Percentiles rank a stretch among this genome's conserved stretches.
Evolutionary conservation across 2,888 invertebrate genomes (phyloP).

Genomic region (Drosophila emarginata): DNA sequence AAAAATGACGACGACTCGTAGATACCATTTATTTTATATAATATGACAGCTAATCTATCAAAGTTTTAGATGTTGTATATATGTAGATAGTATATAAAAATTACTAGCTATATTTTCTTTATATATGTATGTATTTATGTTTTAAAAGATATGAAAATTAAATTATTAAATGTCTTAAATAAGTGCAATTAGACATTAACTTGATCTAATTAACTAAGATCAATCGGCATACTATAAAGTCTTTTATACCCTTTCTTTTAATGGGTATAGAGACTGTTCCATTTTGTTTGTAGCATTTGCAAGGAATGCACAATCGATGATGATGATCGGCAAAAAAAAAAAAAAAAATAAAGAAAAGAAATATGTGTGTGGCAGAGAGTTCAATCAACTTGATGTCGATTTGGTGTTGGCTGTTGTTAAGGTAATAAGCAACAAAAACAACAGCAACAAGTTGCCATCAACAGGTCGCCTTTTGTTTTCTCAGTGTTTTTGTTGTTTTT

Average conservation of each 20-base stretch:
- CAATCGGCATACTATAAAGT: too few relatives aligned
- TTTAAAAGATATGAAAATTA: too few relatives aligned
- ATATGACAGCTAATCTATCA: too few relatives aligned
- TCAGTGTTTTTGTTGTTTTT: not conserved
- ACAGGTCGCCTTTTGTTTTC: conserved; percentile 48
- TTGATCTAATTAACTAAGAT: too few relatives aligned
- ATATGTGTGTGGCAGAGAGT: conserved; percentile 25
- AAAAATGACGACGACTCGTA: not conserved
- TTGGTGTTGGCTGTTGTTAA: conserved; percentile 22
- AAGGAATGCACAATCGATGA: conserved; percentile 5
- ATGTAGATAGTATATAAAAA: too few relatives aligned
- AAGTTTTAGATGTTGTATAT: too few relatives aligned
- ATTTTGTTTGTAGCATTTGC: not conserved
- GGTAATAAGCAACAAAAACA: conserved; percentile 19
- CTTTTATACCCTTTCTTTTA: not conserved
- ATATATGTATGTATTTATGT: too few relatives aligned
- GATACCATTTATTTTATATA: not conserved
- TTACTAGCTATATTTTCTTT: too few relatives aligned
- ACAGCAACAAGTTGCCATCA: conserved; percentile 42
- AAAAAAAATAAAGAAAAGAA: not conserved
- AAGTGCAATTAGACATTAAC: too few relatives aligned
- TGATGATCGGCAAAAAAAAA: not conserved
- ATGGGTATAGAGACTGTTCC: not conserved
- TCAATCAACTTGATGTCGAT: conserved; percentile 42
- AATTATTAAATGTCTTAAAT: too few relatives aligned